Evolutionary conservation across 92 coral and sea anemone genomes (phyloP).

Genomic region (Montipora capitata): DNA sequence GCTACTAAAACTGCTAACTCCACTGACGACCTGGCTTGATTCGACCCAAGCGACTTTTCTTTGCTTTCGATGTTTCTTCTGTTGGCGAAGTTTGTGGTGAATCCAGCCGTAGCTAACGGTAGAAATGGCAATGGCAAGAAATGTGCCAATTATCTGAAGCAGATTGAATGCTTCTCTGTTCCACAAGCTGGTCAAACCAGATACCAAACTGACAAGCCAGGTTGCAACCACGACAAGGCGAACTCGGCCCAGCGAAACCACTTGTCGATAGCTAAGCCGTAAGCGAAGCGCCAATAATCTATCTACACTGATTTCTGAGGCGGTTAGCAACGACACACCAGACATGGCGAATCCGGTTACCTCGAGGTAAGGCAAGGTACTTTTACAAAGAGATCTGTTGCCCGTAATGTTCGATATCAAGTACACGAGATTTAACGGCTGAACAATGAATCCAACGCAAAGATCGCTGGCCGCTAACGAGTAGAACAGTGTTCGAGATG

Average conservation of each 20-base stretch:
- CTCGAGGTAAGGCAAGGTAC: slow-evolving; percentile 22
- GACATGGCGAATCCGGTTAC: slow-evolving; percentile 30
- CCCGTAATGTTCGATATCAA: slow-evolving; percentile 17
- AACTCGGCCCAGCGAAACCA: slow-evolving; percentile 30
- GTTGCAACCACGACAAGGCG: slow-evolving; percentile 14
- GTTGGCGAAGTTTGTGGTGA: slow-evolving; percentile 20
- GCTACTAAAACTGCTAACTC: not conserved
- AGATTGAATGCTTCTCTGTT: slow-evolving; percentile 6
- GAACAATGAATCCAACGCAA: slow-evolving; percentile 34
- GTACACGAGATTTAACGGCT: slow-evolving; percentile 21
- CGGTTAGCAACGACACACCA: slow-evolving; percentile 31
- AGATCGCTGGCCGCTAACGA: slow-evolving; percentile 47
- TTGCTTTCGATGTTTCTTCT: slow-evolving; percentile 1
- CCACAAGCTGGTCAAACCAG: slow-evolving; percentile 33
- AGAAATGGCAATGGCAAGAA: slow-evolving; percentile 5
- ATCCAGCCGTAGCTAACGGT: slow-evolving; percentile 35
- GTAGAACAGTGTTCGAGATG: slow-evolving; percentile 46
- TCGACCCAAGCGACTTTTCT: not conserved
- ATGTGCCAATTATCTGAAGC: slow-evolving; percentile 27
- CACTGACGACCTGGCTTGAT: not conserved
- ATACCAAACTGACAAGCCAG: slow-evolving; percentile 21
- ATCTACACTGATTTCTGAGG: slow-evolving; percentile 42
- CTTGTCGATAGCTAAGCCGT: slow-evolving; percentile 21
- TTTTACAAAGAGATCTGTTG: not conserved
- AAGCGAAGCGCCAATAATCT: slow-evolving; percentile 31